Base-by-base conservation (phyloP, 1,140 invertebrate species). In the Sycobia sp. region DNA sequence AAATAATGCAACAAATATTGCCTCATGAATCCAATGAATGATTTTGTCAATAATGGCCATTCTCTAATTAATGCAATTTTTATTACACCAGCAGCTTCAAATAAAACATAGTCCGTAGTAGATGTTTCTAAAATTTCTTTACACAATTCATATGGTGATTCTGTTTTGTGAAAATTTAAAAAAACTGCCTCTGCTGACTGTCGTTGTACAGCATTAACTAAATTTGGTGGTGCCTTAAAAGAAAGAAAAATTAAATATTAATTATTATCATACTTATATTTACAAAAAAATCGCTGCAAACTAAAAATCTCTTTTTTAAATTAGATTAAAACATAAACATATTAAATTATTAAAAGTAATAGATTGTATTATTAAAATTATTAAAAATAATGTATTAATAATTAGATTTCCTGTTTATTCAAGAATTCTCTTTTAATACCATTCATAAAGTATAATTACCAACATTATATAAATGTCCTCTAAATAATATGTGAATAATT, bases 11-110 rank as follows among this genome's bases (percentile, higher is more conserved):
- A 81, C 56, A 95, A 82, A 78, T 94, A 95, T 67, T 90, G 86
- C 65, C 89, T 81, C n/a, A 95, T 78, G 13, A 88, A 87, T 44
- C 85, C 81, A 46, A 91, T 87, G 77, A 93, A 89, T 55, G 82
- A 81, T 60, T 86, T 82, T 29, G 83, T 80, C 34, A 95, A 70
- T 65, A 87, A 77, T 16, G 82, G 80, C 93, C 93, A 95, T 84
- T 95, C 92, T 76, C 90, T 84, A 49, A 95, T 88, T 8, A 96
- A 76, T 25, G 91, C 90, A 68, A 89, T 86, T 79, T 94, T 94
- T 57, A 97, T 80, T n/a, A 94, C 85, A 57, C 89, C 88, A 7
- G 90, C 91, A 65, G 91, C 87, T 83, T 96, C 93, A 83, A 95
- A 96, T 47, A 94, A 75, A 7, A 96, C 91, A 84, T 92, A 93